Conservation (phyloP, 2,888 invertebrate species). For the Sphaeridia pumilis region DNA sequence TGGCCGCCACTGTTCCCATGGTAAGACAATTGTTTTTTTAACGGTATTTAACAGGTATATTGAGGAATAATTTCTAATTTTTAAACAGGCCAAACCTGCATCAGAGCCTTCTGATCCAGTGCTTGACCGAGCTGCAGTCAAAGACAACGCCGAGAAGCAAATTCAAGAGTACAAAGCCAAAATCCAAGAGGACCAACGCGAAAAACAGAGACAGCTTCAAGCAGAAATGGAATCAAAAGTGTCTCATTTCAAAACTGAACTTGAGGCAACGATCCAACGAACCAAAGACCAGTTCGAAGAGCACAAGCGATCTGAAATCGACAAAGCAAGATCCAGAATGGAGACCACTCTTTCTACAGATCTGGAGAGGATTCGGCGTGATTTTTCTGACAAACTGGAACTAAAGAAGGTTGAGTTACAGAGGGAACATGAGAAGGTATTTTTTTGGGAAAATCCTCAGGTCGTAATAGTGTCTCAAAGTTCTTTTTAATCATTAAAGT, state of each 20-base stretch:
- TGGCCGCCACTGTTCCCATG: background rate
- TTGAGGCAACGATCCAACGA: constrained; percentile 20
- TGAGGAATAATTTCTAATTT: too few relatives aligned
- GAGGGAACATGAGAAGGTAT: constrained; percentile 18
- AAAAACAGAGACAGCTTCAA: constrained; percentile 38
- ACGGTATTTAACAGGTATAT: too few relatives aligned
- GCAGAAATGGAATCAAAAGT: constrained; percentile 23
- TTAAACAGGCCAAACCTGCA: background rate
- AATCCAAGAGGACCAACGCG: constrained; percentile 42
- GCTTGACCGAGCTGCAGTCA: constrained; percentile 13
- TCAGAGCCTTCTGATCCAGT: background rate
- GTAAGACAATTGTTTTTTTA: too few relatives aligned
- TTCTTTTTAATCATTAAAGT: too few relatives aligned
- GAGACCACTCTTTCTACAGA: constrained; percentile 40
- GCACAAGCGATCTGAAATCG: constrained; percentile 19
- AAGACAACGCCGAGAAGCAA: constrained; percentile 40
- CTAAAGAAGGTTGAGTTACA: constrained; percentile 19
- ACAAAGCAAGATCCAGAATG: constrained; percentile 21
- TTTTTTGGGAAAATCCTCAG: background rate
- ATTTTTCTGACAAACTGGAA: constrained; percentile 39
- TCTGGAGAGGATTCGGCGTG: constrained; percentile 49
- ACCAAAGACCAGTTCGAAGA: constrained; percentile 19
- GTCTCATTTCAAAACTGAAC: constrained; percentile 20
- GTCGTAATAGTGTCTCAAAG: background rate
- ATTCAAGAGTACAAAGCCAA: constrained; percentile 44